Base-by-base conservation (phyloP, 2,113 vertebrate species). In the Xerus inauris region DNA sequence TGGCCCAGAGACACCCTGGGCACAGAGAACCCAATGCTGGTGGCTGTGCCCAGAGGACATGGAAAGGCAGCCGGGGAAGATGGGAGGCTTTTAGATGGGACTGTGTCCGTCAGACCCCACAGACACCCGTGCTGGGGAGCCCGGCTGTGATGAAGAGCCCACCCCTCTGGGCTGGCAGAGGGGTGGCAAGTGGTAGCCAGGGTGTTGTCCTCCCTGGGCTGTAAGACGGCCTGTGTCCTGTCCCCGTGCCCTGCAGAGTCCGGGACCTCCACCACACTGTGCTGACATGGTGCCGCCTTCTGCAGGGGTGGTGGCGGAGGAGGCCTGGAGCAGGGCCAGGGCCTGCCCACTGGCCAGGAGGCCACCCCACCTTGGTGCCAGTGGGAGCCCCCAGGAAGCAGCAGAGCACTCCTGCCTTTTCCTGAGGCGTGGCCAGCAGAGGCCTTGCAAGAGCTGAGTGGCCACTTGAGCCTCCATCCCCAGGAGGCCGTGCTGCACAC, bases 91-190 rank as follows among this genome's bases (percentile, higher is more conserved):
- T 71, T 49, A 81, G 65, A 49, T 8, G 38, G 73, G 32, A 69
- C 7, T 35, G 1, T 38, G 69, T 19, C 47, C 42, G 77, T 42
- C n/a, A 81, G 35, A 57, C 64, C 40, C n/a, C 47, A 42, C 35
- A 19, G 42, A 14, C 12, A 12, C 26, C 30, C 8, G 6, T 62
- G 22, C 2, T 62, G 59, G 59, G 59, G 24, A 62, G 22, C 59
- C 24, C 59, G 59, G 38, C 9, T 51, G 47, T 16, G 12, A n/a
- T 22, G 30, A 64, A 45, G 40, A 32, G 2, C 40, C 4, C 8
- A 6, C 0, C 5, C 4, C 6, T 62, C 47, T 38, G 8, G 35
- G 16, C 14, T 42, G n/a, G 5, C 24, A 30, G n/a, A 20, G 28
- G 22, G n/a, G n/a, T 35, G 35, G 9, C 3, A 8, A 71, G 32